Evolutionary conservation across 2,797 vertebrate species (phyloP), one percentile per base, ranked within the genome.

Genomic region (Malacoctenus gilli): DNA sequence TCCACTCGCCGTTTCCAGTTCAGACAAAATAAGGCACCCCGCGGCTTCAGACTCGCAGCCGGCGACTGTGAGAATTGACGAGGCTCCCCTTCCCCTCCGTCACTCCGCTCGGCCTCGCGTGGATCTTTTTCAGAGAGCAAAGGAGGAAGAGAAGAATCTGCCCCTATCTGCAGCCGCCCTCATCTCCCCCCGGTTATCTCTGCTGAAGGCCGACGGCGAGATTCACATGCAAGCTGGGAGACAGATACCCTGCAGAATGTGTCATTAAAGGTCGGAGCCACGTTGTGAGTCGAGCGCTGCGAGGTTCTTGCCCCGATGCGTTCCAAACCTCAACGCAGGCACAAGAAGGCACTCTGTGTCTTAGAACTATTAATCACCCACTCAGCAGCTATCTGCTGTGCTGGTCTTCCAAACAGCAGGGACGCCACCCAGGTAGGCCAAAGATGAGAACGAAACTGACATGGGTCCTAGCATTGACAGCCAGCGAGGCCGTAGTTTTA

Each of bases 81-180:
- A 34, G 40, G 59, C 60, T 65, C 64, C 30, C 66, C 6, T 46
- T 50, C 64, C 53, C 56, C 25, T 35, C 49, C 13, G 1, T 52
- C 54, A 54, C 54, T 15, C n/a, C 35, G 39, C 71, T 64, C 59
- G 42, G 60, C 65, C 66, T 59, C 40, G 47, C 52, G 51, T 43
- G 57, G 72, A 59, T 60, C n/a, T n/a, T n/a, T 77, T 66, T 14
- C 8, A 51, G 61, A 59, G 37, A 52, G 69, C 69, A 68, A 54
- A 71, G 35, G 3, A 30, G 68, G 0, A 2, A 46, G 52, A 37
- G 51, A 86, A 88, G 71, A 89, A 83, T 81, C 75, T 50, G 62
- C 89, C 89, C 90, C 73, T 86, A 91, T 91, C 75, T 84, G n/a
- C n/a, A 67, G 58, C 68, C 38, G 11, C 89, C 89, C 88, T 81